These are phyloP conservation scores for Dufourea novaeangliae DNA, from an alignment of 1,140 invertebrate species.

Conservation along the genomic window DNA sequence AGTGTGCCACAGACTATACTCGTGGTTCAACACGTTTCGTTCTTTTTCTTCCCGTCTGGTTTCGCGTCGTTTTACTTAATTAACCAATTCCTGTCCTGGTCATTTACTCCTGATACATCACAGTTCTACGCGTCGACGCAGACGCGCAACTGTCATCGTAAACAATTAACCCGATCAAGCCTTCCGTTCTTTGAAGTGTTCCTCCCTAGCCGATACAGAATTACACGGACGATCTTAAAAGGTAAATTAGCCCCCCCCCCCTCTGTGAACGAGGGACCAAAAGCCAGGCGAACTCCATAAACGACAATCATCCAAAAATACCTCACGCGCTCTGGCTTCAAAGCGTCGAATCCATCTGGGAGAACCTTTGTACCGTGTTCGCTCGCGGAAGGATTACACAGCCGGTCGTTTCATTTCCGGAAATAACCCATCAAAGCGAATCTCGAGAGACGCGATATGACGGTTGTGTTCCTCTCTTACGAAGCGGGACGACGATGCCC, in stretches of 20 bases:
- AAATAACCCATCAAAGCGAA: conserved; percentile 59
- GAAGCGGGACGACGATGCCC: conserved; percentile 54
- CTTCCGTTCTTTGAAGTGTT: neutral
- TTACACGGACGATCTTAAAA: neutral
- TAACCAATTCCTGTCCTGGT: conserved; percentile 10
- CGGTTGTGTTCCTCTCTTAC: conserved; percentile 32
- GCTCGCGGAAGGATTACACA: neutral
- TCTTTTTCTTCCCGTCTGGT: neutral
- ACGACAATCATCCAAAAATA: conserved; percentile 23
- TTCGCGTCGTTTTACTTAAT: conserved; percentile 12
- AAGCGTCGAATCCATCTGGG: conserved; percentile 9
- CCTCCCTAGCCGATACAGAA: no score
- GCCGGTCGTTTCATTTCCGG: conserved; percentile 44
- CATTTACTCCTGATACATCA: neutral
- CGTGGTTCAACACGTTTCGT: neutral
- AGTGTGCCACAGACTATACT: neutral
- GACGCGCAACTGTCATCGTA: neutral
- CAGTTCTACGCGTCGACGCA: neutral
- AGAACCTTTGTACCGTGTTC: conserved; percentile 5
- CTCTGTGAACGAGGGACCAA: no score
- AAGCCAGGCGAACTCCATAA: neutral
- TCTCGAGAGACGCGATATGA: conserved; percentile 18
- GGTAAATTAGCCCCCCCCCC: conserved; percentile 26
- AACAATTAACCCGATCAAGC: conserved; percentile 4
- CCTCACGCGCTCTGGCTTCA: neutral